Evolutionary conservation across 2,888 invertebrate genomes (phyloP).

Genomic region (Thereva unica): DNA sequence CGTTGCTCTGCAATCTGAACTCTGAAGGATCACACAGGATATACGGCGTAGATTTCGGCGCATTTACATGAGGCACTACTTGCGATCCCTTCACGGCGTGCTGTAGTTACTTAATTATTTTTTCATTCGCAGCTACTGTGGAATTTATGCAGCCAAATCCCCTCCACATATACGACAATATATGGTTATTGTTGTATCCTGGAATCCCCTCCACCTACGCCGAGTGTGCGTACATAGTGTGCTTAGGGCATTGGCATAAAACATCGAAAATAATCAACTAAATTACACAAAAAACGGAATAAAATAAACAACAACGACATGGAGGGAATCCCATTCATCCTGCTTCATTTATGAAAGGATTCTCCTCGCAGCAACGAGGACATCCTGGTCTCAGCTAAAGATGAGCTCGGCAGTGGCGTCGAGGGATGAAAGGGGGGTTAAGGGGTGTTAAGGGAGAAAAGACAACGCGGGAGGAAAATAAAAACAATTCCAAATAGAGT

Average conservation of each 20-base stretch:
- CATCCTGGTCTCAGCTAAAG: slow-evolving; percentile 3
- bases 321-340: slow-evolving; percentile 14
- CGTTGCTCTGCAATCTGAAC: too few species aligned
- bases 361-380: background rate
- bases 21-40: too few species aligned
- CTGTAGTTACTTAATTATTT: too few species aligned
- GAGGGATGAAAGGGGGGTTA: background rate
- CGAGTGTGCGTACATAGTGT: too few species aligned
- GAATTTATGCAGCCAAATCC: too few species aligned
- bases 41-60: too few species aligned
- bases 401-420: slow-evolving; percentile 4
- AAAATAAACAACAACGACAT: slow-evolving; percentile 1
- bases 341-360: background rate
- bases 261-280: slow-evolving; percentile 16
- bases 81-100: too few species aligned
- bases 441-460: background rate
- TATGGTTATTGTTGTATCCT: too few species aligned
- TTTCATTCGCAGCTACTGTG: too few species aligned
- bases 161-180: too few species aligned
- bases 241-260: background rate
- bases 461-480: background rate
- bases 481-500: background rate
- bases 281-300: background rate
- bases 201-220: too few species aligned
- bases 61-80: too few species aligned